phyloP scores from a whole-genome alignment of 1,140 invertebrate genomes.

The Lineus longissimus region DNA sequence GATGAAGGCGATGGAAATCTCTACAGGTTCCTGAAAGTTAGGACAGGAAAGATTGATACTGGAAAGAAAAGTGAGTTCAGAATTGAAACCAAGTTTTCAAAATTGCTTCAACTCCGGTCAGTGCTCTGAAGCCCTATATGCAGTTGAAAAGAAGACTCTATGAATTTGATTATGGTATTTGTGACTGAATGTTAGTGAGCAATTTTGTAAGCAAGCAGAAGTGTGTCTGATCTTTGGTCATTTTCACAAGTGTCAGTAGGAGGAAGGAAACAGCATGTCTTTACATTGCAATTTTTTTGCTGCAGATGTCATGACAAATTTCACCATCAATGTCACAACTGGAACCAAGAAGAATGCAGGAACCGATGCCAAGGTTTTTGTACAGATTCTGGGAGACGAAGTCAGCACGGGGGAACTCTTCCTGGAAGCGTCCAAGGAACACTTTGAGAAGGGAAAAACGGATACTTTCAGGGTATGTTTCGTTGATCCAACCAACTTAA shows the following conservation, averaged over 20 bases:
- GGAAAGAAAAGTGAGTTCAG: slow-evolving; percentile 20
- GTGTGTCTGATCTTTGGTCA: too few relatives aligned
- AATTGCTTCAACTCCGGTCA: neutral
- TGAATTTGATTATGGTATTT: too few relatives aligned
- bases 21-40: slow-evolving; percentile 10
- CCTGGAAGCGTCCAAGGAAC: slow-evolving; percentile 39
- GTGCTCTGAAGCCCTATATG: too few relatives aligned
- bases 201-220: too few relatives aligned
- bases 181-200: too few relatives aligned
- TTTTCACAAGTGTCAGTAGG: too few relatives aligned
- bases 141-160: too few relatives aligned
- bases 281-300: too few relatives aligned
- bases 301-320: too few relatives aligned
- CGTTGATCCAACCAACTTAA: too few relatives aligned
- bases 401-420: slow-evolving; percentile 31
- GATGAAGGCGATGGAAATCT: slow-evolving; percentile 26
- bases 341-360: slow-evolving; percentile 37
- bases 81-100: neutral
- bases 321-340: slow-evolving; percentile 8
- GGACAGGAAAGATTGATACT: slow-evolving; percentile 26
- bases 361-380: slow-evolving; percentile 51
- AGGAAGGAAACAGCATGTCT: too few relatives aligned
- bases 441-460: slow-evolving; percentile 39
- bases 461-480: slow-evolving; percentile 10
- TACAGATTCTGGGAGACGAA: slow-evolving; percentile 35